A percentile compares a stretch with the other conserved stretches of the same genome.
These are phyloP conservation scores for Cremastinae sp. DNA, from an alignment of 2,888 invertebrate species.

Conservation along the genomic window DNA sequence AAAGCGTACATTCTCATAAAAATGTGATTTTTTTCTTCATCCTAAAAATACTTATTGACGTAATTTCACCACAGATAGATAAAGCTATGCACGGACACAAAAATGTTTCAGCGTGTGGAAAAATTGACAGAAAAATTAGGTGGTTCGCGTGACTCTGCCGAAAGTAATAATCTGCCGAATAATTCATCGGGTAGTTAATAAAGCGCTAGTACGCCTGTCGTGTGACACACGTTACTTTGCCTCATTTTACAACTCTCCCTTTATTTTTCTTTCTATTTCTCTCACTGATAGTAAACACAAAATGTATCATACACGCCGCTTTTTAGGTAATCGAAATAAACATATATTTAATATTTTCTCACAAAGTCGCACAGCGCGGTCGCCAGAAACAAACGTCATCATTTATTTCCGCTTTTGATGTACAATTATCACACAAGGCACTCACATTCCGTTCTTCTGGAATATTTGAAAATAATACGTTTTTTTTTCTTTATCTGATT, in stretches of 20 bases:
- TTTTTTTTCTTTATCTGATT: constrained; percentile 63
- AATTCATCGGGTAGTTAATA: constrained; percentile 42
- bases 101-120: not conserved
- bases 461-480: constrained; percentile 23
- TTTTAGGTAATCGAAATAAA: constrained; percentile 38
- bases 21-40: too few relatives aligned
- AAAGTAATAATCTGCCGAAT: constrained; percentile 5
- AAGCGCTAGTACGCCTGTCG: not conserved
- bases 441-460: constrained; percentile 13
- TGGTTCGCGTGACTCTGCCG: constrained; percentile 6
- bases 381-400: constrained; percentile 31
- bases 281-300: constrained; percentile 32
- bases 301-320: constrained; percentile 65
- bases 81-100: not conserved
- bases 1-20: too few relatives aligned
- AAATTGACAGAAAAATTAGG: too few relatives aligned
- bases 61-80: too few relatives aligned
- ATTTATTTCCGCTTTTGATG: constrained; percentile 58
- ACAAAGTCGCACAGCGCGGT: constrained; percentile 35
- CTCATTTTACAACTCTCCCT: not conserved
- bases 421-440: constrained; percentile 60
- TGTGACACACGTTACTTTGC: not conserved
- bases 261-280: too few relatives aligned
- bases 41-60: too few relatives aligned
- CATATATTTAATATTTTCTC: constrained; percentile 43